Evolutionary conservation across 1,140 invertebrate genomes (phyloP).

Genomic region (Drosophila nannoptera): DNA sequence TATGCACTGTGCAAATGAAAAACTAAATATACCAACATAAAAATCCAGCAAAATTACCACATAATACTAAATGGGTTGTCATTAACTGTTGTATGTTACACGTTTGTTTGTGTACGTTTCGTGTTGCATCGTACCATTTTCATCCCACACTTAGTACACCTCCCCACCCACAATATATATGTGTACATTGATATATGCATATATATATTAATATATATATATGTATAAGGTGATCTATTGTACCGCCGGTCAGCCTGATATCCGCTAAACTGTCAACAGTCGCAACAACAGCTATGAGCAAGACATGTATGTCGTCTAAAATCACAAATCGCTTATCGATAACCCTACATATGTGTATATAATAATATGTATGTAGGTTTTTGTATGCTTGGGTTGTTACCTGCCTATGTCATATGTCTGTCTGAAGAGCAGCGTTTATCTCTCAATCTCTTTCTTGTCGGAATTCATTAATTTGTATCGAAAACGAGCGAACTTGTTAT

Average conservation of each 20-base stretch:
- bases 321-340: neutral
- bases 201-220: conserved; percentile 1
- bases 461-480: neutral
- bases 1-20: conserved; percentile 66
- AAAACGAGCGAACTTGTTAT: conserved; percentile 13
- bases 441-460: neutral
- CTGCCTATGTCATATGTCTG: conserved; percentile 16
- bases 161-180: neutral
- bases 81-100: conserved; percentile 56
- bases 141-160: neutral
- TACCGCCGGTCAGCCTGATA: no score
- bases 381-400: conserved; percentile 27
- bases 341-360: conserved; percentile 22
- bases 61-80: conserved; percentile 30
- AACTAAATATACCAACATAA: conserved; percentile 25
- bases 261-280: no score
- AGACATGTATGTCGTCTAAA: no score
- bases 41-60: conserved; percentile 17
- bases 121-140: conserved; percentile 6
- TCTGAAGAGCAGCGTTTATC: neutral
- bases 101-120: conserved; percentile 43
- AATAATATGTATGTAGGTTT: conserved; percentile 22
- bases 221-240: no score
- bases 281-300: no score
- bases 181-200: conserved; percentile 12